Evolutionary conservation across 2,888 invertebrate species (phyloP), one percentile per base, ranked within the genome.

Genomic region (Rapana venosa): DNA sequence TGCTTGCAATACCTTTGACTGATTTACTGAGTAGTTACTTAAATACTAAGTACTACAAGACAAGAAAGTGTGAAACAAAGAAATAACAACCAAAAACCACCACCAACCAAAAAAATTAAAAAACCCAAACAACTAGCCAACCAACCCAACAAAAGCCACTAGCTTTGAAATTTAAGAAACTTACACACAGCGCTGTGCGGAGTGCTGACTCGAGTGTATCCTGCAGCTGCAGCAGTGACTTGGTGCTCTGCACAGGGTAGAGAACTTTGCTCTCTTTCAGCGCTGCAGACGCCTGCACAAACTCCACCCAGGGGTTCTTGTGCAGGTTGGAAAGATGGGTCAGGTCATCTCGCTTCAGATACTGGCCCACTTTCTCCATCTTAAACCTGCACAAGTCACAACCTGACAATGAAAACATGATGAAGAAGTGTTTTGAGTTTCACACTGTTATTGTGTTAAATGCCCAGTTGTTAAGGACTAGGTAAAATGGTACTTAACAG

Each of bases 361-460:
- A 99, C 96, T 99, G 96, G 0, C 99, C 99, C 85, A 99, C 97
- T 94, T 98, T 97, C 96, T 99, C 99, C 93, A 99, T 97, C 96
- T 98, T 98, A 94, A 98, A 98, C 93, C 97, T 95, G 20, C 94
- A 93, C 30, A 81, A 36, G 22, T 6, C 35, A 47, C 35, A 81
- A 5, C 17, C 22, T n/a, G 1, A 36, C 36, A 81, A 20, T 36
- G 11, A 35, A 30, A 81, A 47, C 47, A 47, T 47, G 47, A n/a
- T n/a, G n/a, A 47, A 47, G 47, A 47, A 47, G 47, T 5, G 47
- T 47, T 47, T n/a, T 47, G 8, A 47, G 47, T 47, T 47, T 47
- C 47, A 47, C 47, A 47, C 47, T 47, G 47, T 47, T 47, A 47
- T 5, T 47, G 4, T 47, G 47, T 47, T 47, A 47, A 47, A 47